Evolutionary conservation across 2,797 vertebrate species (phyloP), one percentile per base, ranked within the genome.

Genomic region (Brachymystax lenok): DNA sequence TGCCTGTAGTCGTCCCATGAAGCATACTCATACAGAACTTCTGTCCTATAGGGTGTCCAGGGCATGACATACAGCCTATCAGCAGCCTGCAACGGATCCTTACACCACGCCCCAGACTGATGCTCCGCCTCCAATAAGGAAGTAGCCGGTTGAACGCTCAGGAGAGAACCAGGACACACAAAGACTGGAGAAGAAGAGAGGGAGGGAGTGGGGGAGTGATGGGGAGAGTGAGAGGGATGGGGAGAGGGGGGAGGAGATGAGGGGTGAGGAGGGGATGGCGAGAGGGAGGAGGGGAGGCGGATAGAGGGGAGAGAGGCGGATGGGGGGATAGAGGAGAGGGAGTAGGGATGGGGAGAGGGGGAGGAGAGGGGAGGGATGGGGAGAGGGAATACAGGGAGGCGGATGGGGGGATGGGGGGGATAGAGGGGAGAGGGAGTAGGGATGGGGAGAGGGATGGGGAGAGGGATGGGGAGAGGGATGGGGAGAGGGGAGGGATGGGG

Each of bases 61-160:
- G 97, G 96, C 96, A 98, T 97, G 27, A 97, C 96, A 5, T 98
- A 98, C 19, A 98, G 95, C 64, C 97, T 92, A 83, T 98, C 97
- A 0, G 96, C 97, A 0, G 97, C 95, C 86, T 98, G 97, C 77
- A 98, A 93, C 0, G 97, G 97, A 89, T 98, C 97, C 84, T 97
- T 97, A 88, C 97, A 98, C 97, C 97, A 98, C 0, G 97, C 96
- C 10, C 97, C 97, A 0, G 97, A 96, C 85, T 97, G 97, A 88
- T 98, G 97, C 78, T 97, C 95, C 0, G 96, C 96, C 83, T 98
- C 96, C 67, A 96, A 94, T 14, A 96, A 93, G 0, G 96, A 96
- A 28, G 95, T 96, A 79, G 95, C 88, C 0, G 96, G 89, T 88
- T 96, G 91, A 85, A 98, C 94, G 88, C 94, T 95, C 85, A 96